phyloP scores from a whole-genome alignment of 1,140 invertebrate species.

The Pteromalus puparum region DNA sequence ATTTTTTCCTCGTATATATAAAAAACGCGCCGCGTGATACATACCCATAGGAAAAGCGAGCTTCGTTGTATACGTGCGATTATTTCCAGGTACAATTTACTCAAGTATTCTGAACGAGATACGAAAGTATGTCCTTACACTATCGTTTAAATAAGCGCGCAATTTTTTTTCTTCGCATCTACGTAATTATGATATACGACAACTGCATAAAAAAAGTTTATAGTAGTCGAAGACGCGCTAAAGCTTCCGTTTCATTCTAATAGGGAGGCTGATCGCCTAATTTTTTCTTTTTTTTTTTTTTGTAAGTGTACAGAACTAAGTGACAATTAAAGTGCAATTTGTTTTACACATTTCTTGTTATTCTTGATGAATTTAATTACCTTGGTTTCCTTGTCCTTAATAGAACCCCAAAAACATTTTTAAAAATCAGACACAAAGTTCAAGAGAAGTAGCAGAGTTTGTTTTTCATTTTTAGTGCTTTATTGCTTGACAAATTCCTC shows the following conservation, averaged over 20 bases:
- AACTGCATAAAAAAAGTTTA: constrained; percentile 16
- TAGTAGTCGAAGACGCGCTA: constrained; percentile 4
- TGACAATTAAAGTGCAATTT: constrained; percentile 59
- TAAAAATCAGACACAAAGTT: not conserved
- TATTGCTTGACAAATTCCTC: constrained; percentile 35
- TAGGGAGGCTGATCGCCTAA: not conserved
- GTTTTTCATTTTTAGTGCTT: constrained; percentile 15
- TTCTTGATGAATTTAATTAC: not conserved
- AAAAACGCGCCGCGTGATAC: constrained; percentile 26
- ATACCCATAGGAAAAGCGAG: constrained; percentile 26
- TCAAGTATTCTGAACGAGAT: constrained; percentile 21
- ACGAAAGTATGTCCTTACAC: not conserved
- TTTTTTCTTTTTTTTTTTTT: constrained; percentile 22
- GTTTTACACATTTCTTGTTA: constrained; percentile 51
- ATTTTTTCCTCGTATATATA: constrained; percentile 7
- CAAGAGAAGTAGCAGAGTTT: not conserved
- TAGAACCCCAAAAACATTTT: not conserved
- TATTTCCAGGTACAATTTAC: constrained; percentile 38
- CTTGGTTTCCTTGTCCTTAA: not conserved
- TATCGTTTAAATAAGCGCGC: constrained; percentile 15
- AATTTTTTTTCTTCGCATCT: constrained; percentile 39
- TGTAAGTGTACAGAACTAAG: constrained; percentile 51
- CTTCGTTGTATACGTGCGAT: constrained; percentile 21
- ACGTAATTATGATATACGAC: not conserved
- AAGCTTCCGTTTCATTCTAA: constrained; percentile 23